A percentile compares a stretch with the other conserved stretches of the same genome.
Evolutionary conservation across 2,888 invertebrate species (phyloP).

Genomic region (Nineta flava): DNA sequence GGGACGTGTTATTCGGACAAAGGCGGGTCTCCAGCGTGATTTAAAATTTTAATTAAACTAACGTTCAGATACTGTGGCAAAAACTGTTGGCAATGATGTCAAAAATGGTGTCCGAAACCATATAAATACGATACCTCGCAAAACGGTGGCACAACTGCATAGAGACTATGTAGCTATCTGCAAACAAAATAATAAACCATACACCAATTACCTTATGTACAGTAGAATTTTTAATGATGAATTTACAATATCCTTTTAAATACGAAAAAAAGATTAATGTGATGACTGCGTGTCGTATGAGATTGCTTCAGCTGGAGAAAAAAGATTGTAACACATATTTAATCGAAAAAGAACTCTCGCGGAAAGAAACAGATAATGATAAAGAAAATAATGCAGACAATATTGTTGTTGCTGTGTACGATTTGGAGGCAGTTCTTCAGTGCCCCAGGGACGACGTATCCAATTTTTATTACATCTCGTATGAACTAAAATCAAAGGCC

Average conservation of each 20-base stretch:
- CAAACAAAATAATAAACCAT: constrained; percentile 5
- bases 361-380: constrained; percentile 1
- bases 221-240: constrained; percentile 11
- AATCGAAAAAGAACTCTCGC: constrained; percentile 4
- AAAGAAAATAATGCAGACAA: not conserved
- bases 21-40: too few relatives aligned
- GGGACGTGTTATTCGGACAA: too few relatives aligned
- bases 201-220: constrained; percentile 10
- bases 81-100: constrained; percentile 12
- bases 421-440: constrained; percentile 19
- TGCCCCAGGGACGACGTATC: constrained; percentile 18
- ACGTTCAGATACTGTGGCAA: too few relatives aligned
- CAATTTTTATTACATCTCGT: constrained; percentile 16
- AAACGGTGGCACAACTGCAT: constrained; percentile 14
- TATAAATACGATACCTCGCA: constrained; percentile 15
- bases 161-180: constrained; percentile 13
- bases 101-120: constrained; percentile 13
- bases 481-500: constrained; percentile 6
- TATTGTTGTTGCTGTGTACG: constrained; percentile 14
- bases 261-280: constrained; percentile 12
- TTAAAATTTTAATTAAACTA: too few relatives aligned
- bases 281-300: constrained; percentile 12
- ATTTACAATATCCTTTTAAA: constrained; percentile 11
- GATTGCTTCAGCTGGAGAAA: constrained; percentile 8
- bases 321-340: constrained; percentile 3